Percentiles rank a stretch among this genome's conserved stretches.
Evolutionary conservation across 1,140 invertebrate genomes (phyloP).

Genomic region (Magallana gigas): DNA sequence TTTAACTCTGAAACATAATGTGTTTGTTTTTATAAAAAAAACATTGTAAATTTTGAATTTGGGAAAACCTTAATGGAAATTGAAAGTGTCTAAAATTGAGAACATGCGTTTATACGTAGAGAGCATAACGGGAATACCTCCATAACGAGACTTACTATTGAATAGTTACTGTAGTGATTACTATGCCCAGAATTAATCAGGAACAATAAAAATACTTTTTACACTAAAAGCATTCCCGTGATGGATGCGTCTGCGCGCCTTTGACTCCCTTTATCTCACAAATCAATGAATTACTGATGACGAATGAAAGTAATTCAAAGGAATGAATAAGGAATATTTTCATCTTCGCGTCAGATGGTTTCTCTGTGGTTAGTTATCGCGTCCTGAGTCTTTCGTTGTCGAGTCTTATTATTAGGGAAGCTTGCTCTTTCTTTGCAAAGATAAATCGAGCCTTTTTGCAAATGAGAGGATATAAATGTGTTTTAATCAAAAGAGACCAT

Average conservation of each 20-base stretch:
- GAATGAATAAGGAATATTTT: not conserved
- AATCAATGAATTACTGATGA: slow-evolving; percentile 11
- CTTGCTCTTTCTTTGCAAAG: too few species aligned
- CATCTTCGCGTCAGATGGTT: not conserved
- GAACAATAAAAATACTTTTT: slow-evolving; percentile 11
- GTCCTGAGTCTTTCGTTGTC: not conserved
- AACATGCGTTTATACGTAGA: too few species aligned
- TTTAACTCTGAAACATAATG: too few species aligned
- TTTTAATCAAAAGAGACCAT: too few species aligned
- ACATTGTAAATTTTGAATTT: too few species aligned
- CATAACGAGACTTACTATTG: not conserved
- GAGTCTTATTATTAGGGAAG: not conserved
- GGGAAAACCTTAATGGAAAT: too few species aligned
- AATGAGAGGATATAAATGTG: too few species aligned
- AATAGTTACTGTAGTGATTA: not conserved
- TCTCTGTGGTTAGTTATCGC: not conserved
- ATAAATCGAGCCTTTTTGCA: too few species aligned
- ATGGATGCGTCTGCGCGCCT: slow-evolving; percentile 23
- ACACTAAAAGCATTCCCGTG: slow-evolving; percentile 18
- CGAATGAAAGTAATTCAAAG: slow-evolving; percentile 28
- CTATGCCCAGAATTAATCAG: not conserved
- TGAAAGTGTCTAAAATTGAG: too few species aligned
- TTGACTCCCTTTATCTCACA: slow-evolving; percentile 4
- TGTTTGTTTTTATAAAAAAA: too few species aligned
- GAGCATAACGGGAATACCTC: not conserved